Evolutionary conservation across 64 coral and sea anemone species (phyloP).

Genomic region (Cladopsammia gracilis): DNA sequence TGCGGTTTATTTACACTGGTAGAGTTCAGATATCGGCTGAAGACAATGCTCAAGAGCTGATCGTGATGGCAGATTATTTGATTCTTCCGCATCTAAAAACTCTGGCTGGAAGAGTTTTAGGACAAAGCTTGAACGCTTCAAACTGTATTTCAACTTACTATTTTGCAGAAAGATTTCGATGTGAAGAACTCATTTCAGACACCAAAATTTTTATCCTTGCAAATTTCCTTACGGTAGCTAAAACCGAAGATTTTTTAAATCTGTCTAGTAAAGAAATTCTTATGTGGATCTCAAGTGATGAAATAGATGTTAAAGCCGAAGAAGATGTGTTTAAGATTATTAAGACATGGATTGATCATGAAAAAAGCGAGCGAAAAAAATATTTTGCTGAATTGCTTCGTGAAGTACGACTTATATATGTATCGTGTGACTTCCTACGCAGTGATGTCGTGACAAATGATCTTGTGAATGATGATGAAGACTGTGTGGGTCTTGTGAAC

Average conservation of each 20-base stretch:
- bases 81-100: background rate
- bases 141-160: background rate
- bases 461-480: background rate
- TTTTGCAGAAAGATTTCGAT: background rate
- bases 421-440: background rate
- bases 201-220: background rate
- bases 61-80: background rate
- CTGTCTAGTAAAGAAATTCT: background rate
- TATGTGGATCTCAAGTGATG: background rate
- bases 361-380: background rate
- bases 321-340: background rate
- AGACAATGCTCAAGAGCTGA: background rate
- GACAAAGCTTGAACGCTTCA: background rate
- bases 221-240: background rate
- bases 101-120: background rate
- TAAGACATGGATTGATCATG: background rate
- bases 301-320: background rate
- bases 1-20: slow-evolving; percentile 5
- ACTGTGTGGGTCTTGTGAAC: background rate
- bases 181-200: background rate
- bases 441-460: background rate
- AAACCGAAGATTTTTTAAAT: background rate
- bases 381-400: background rate
- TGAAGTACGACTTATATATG: background rate
- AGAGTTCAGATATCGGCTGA: background rate